phyloP scores from a whole-genome alignment of 1,140 invertebrate genomes.

The Sogatella furcifera region DNA sequence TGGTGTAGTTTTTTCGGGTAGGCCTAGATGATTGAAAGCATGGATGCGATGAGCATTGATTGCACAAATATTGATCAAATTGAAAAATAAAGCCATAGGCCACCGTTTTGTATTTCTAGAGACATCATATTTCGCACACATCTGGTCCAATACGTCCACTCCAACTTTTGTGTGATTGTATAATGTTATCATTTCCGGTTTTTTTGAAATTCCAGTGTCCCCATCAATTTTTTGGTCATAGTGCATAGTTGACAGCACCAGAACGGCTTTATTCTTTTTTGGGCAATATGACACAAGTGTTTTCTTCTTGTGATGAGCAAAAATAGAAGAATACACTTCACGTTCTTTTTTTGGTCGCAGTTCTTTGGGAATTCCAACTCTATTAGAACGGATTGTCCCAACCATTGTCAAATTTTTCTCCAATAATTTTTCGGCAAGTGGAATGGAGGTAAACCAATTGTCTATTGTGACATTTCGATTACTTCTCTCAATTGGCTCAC shows the following conservation, averaged over 20 bases:
- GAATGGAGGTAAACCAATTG: conserved; percentile 20
- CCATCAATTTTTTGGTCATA: conserved; percentile 9
- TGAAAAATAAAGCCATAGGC: background rate
- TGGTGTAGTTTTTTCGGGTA: background rate
- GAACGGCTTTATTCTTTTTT: conserved; percentile 19
- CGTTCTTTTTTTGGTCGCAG: conserved; percentile 18
- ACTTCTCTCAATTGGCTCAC: conserved; percentile 17
- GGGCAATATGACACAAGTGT: conserved; percentile 20
- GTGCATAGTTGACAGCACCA: conserved; percentile 18
- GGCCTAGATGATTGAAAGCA: background rate
- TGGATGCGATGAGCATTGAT: background rate
- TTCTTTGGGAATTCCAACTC: conserved; percentile 29
- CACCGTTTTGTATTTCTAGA: too few species aligned
- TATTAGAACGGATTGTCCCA: conserved; percentile 28
- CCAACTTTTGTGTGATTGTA: conserved; percentile 30
- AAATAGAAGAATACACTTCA: conserved; percentile 5
- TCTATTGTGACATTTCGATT: conserved; percentile 22
- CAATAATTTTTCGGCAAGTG: conserved; percentile 15
- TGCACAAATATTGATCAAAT: background rate
- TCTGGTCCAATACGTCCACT: background rate
- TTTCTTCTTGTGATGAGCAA: conserved; percentile 15
- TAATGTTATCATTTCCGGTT: conserved; percentile 28
- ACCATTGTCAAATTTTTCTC: conserved; percentile 27
- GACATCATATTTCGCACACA: background rate
- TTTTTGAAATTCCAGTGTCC: conserved; percentile 13